Conservation (phyloP, 2,888 invertebrate species). For the Epistrophe eligans region DNA sequence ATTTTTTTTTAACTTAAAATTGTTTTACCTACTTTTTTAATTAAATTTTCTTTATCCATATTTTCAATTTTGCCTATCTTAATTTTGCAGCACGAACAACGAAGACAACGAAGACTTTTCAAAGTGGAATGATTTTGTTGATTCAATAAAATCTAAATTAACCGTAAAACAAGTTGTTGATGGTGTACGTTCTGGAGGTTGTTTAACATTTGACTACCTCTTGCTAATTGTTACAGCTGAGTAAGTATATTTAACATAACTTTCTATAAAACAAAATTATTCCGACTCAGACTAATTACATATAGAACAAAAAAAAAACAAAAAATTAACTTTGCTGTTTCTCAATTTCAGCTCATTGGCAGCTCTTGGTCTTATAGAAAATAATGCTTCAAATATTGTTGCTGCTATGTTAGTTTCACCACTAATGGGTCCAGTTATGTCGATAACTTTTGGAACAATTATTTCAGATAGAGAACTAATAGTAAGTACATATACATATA, state of each 20-base stretch:
- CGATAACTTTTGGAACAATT: constrained; percentile 92
- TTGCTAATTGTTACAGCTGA: constrained; percentile 92
- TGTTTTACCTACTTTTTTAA: too few relatives aligned
- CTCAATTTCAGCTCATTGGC: constrained; percentile 88
- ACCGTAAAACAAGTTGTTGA: constrained; percentile 94
- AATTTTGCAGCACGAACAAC: neutral
- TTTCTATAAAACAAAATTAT: neutral
- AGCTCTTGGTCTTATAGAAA: constrained; percentile 92
- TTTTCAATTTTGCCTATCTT: too few relatives aligned
- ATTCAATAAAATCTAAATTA: constrained; percentile 90
- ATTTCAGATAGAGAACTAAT: constrained; percentile 89
- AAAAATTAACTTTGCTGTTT: constrained; percentile 42
- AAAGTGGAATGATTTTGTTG: constrained; percentile 89
- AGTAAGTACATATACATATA: constrained; percentile 79
- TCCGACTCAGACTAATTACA: neutral
- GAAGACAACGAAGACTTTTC: constrained; percentile 84
- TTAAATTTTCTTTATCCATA: too few relatives aligned
- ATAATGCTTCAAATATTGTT: constrained; percentile 92
- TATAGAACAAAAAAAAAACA: neutral
- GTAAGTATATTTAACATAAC: constrained; percentile 85
- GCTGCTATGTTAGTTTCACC: constrained; percentile 92
- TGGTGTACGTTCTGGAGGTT: constrained; percentile 89
- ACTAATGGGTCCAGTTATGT: constrained; percentile 93
- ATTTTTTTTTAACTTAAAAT: too few relatives aligned
- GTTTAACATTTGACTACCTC: constrained; percentile 92